These are phyloP conservation scores for Lepidurus arcticus DNA, from an alignment of 1,140 invertebrate species.

Conservation along the genomic window DNA sequence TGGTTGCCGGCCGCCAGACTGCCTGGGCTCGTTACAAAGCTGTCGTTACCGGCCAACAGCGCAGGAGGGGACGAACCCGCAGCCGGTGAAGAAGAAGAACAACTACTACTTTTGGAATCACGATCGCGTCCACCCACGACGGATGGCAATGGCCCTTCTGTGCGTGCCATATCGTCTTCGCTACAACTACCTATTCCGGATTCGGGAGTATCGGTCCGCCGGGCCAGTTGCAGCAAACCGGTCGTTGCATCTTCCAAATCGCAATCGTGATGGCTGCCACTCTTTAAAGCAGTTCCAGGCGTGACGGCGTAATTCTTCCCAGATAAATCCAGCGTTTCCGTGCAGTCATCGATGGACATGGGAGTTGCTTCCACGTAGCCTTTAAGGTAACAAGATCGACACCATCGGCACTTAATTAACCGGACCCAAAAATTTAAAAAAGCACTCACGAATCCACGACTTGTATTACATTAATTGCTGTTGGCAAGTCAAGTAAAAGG, in stretches of 20 bases:
- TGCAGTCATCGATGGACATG: conserved; percentile 21
- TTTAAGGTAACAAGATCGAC: neutral
- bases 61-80: neutral
- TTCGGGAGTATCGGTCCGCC: conserved; percentile 34
- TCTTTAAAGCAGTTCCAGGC: conserved; percentile 17
- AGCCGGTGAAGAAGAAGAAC: neutral
- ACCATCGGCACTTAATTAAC: neutral
- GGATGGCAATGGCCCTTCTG: neutral
- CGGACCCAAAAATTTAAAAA: neutral
- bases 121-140: neutral
- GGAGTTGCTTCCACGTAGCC: conserved; percentile 2
- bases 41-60: neutral
- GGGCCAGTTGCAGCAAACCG: conserved; percentile 32
- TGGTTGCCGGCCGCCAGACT: neutral
- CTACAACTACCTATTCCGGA: conserved; percentile 35
- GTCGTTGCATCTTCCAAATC: conserved; percentile 34
- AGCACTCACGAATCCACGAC: too few species aligned
- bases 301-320: conserved; percentile 10
- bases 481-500: too few species aligned
- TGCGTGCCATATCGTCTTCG: conserved; percentile 32
- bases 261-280: conserved; percentile 27
- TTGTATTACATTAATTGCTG: too few species aligned
- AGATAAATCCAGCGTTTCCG: conserved; percentile 10
- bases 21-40: neutral
- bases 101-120: neutral